Percentiles rank a stretch among this genome's conserved stretches.
These are phyloP conservation scores for Myrmecobius fasciatus DNA, from an alignment of 2,113 vertebrate species.

Conservation along the genomic window DNA sequence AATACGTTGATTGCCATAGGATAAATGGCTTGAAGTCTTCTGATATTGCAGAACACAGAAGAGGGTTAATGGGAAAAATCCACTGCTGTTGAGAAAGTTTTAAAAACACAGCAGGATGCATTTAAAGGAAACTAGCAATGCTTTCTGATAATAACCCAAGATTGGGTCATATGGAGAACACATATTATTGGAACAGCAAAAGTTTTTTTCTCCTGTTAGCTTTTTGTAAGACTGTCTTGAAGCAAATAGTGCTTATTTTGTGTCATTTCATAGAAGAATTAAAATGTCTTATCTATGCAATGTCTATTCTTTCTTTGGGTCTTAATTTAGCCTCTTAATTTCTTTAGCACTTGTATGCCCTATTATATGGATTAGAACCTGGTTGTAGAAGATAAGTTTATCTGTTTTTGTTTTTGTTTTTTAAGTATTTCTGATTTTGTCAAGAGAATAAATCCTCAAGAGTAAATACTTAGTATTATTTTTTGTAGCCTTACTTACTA, in stretches of 20 bases:
- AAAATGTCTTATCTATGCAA: background rate
- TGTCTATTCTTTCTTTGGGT: background rate
- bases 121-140: conserved; percentile 8
- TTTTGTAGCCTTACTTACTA: background rate
- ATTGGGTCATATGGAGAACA: background rate
- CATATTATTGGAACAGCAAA: background rate
- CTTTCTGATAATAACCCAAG: background rate
- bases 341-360: background rate
- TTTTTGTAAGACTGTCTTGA: background rate
- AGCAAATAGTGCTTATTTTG: background rate
- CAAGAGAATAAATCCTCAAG: background rate
- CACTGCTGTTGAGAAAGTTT: background rate
- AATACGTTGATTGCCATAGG: background rate
- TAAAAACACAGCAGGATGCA: background rate
- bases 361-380: background rate
- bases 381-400: background rate
- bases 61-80: background rate
- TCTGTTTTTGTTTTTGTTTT: background rate
- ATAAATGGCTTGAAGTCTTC: background rate
- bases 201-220: background rate
- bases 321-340: background rate
- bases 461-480: background rate
- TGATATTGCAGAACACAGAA: background rate
- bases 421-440: background rate
- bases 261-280: background rate